A percentile compares a stretch with the other conserved stretches of the same genome.
Evolutionary conservation across 2,113 vertebrate species (phyloP).

Genomic region (Sinocyclocheilus maitianheensis): DNA sequence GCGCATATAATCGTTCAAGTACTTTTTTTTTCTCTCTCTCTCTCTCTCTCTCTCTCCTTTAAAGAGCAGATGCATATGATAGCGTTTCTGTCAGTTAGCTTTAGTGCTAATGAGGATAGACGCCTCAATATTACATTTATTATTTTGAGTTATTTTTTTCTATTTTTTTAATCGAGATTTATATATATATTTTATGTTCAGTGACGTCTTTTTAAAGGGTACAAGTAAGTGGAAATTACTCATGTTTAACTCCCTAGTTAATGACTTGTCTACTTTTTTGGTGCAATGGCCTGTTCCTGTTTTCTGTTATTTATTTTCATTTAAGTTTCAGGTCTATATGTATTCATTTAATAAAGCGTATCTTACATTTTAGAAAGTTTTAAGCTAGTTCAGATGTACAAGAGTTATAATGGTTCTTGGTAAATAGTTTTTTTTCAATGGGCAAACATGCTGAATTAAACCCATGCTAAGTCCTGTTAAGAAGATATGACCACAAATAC

Average conservation of each 20-base stretch:
- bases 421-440: neutral
- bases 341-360: neutral
- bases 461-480: neutral
- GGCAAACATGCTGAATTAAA: neutral
- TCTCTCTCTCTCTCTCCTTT: neutral
- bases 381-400: neutral
- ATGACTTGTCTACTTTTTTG: neutral
- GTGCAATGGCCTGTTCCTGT: neutral
- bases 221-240: neutral
- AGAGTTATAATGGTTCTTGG: neutral
- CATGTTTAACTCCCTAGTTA: neutral
- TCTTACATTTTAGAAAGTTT: neutral
- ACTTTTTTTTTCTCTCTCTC: neutral
- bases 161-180: neutral
- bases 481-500: neutral
- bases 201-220: neutral
- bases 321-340: too few relatives aligned
- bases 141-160: neutral
- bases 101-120: constrained; percentile 24
- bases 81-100: constrained; percentile 41
- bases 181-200: neutral
- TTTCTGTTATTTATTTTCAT: neutral
- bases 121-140: constrained; percentile 4
- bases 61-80: neutral
- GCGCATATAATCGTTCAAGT: neutral